phyloP scores from a whole-genome alignment of 2,797 vertebrate species.

The Onychomys arenicola region DNA sequence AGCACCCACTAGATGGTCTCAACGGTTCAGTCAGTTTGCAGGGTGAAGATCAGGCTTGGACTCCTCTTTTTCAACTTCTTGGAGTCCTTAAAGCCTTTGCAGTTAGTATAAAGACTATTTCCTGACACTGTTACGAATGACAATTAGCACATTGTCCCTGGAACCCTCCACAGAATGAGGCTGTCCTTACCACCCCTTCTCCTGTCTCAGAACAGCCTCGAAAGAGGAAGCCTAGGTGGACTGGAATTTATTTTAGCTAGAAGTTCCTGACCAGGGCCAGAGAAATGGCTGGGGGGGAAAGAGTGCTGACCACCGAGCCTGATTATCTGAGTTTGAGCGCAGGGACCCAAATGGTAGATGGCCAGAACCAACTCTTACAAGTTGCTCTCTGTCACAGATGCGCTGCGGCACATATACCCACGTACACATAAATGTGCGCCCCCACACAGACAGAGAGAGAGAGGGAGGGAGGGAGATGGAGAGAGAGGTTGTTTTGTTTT shows the following conservation, averaged over 20 bases:
- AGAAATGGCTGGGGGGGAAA: background rate
- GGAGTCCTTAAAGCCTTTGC: background rate
- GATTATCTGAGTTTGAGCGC: background rate
- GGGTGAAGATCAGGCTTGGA: background rate
- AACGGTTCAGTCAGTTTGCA: background rate
- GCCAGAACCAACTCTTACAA: background rate
- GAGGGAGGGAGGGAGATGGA: too few species aligned
- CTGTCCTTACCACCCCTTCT: background rate
- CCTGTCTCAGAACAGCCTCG: slow-evolving; percentile 9
- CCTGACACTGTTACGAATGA: slow-evolving; percentile 49
- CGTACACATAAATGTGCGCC: background rate
- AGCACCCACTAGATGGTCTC: background rate
- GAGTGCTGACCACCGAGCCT: background rate
- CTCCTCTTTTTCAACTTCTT: background rate
- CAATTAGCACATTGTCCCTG: background rate
- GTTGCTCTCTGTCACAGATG: background rate
- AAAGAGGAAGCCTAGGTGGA: slow-evolving; percentile 7
- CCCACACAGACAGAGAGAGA: background rate
- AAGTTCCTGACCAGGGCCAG: slow-evolving; percentile 6
- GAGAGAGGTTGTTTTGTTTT: too few species aligned
- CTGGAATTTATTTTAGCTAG: slow-evolving; percentile 63
- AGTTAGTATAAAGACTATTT: slow-evolving; percentile 11
- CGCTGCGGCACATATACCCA: background rate
- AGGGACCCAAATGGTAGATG: background rate
- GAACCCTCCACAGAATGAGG: slow-evolving; percentile 23